Conservation (phyloP, 2,797 vertebrate species). For the Phaenicophaeus curvirostris region DNA sequence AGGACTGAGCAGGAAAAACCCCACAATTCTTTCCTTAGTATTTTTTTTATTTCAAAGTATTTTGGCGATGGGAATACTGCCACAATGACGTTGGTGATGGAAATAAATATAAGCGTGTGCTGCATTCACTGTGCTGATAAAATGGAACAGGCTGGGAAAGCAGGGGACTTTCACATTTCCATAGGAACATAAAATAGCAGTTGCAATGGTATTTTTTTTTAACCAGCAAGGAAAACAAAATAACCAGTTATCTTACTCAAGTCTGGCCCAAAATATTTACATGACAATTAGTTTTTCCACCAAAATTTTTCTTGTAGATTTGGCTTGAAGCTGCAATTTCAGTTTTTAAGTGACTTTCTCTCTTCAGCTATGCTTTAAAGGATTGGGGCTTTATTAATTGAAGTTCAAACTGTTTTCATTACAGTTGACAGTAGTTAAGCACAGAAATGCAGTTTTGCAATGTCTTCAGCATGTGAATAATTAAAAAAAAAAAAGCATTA, state of each 20-base stretch:
- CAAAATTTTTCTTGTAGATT: background rate
- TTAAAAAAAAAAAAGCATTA: background rate
- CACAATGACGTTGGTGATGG: background rate
- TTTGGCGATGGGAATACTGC: background rate
- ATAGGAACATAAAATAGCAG: background rate
- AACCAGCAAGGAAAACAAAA: background rate
- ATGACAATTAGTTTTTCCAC: background rate
- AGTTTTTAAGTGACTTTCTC: background rate
- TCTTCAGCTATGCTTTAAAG: background rate
- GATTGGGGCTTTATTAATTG: background rate
- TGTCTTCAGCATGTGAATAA: slow-evolving; percentile 15
- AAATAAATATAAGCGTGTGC: background rate
- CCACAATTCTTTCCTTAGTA: background rate
- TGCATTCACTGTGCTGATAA: background rate
- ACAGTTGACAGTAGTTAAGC: background rate
- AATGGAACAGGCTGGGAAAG: background rate
- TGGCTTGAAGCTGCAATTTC: background rate
- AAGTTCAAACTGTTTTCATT: background rate
- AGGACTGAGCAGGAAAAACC: background rate
- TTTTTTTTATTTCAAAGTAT: background rate
- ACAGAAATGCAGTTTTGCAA: background rate
- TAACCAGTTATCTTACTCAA: background rate
- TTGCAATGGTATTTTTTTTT: background rate
- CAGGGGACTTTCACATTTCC: background rate
- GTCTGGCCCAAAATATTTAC: background rate